phyloP scores from a whole-genome alignment of 2,888 invertebrate species.

The Nemapogon koenigi region DNA sequence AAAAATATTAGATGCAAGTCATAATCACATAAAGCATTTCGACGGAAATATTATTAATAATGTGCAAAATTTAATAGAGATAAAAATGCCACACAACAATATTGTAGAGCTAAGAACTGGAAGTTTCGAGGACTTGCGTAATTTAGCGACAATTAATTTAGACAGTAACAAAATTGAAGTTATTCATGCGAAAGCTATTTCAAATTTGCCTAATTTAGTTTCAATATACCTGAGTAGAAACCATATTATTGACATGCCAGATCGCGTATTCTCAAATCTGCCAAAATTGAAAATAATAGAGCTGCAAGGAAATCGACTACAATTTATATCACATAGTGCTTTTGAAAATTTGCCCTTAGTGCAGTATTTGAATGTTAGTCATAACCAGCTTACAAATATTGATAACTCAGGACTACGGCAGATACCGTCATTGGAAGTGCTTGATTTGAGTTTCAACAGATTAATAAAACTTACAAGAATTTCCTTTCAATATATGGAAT shows the following conservation, averaged over 20 bases:
- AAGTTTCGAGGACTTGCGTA: slow-evolving; percentile 73
- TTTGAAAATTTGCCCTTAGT: slow-evolving; percentile 81
- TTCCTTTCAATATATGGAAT: slow-evolving; percentile 76
- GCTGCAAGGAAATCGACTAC: slow-evolving; percentile 79
- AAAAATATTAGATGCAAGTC: slow-evolving; percentile 77
- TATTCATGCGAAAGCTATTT: slow-evolving; percentile 75
- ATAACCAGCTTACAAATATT: slow-evolving; percentile 77
- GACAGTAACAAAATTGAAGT: slow-evolving; percentile 81
- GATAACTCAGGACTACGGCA: slow-evolving; percentile 78
- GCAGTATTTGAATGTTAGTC: slow-evolving; percentile 82
- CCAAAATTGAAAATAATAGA: slow-evolving; percentile 77
- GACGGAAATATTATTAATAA: slow-evolving; percentile 74
- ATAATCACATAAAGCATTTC: slow-evolving; percentile 75
- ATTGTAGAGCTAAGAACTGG: slow-evolving; percentile 73
- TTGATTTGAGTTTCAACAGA: slow-evolving; percentile 84
- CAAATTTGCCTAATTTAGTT: slow-evolving; percentile 71
- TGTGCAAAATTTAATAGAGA: slow-evolving; percentile 71
- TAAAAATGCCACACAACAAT: slow-evolving; percentile 78
- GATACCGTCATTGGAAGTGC: slow-evolving; percentile 79
- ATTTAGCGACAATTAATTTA: slow-evolving; percentile 76
- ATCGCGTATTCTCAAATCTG: slow-evolving; percentile 77
- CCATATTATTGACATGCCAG: slow-evolving; percentile 76
- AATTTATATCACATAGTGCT: slow-evolving; percentile 74
- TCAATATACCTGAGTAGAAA: slow-evolving; percentile 76
- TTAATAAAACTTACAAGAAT: slow-evolving; percentile 74